Base-by-base conservation (phyloP, 2,888 invertebrate species). In the Morpho achilles region DNA sequence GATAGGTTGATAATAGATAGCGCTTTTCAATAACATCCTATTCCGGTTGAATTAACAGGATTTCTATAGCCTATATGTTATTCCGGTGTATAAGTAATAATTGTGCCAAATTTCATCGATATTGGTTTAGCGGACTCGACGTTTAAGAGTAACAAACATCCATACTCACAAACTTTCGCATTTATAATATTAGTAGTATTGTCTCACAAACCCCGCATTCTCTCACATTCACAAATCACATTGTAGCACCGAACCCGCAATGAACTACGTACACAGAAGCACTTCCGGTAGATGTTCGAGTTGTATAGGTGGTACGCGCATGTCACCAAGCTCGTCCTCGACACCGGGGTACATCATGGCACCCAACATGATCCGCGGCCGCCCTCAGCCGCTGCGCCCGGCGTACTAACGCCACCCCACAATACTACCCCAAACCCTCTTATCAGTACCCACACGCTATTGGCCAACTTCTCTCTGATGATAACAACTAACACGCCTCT, bases 201-300 rank as follows among this genome's bases (percentile, higher is more conserved):
- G 4, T 3, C 32, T 32, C 32, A 32, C 32, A 23, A 43, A 45
- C 44, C 39, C 44, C 32, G 39, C 52, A 52, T 45, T 16, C 52
- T 39, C 45, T 45, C 45, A 45, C 50, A 49, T 46, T 42, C 16
- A 46, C 46, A 51, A 39, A 55, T 10, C 50, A 54, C 58, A 52
- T 43, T 47, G 40, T 52, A 54, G 58, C 58, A 53, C 53, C 52
- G 44, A 53, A 42, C 55, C 56, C 63, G 66, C 65, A 49, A 55
- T 62, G 53, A 41, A 23, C 46, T 53, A 93, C 94, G 92, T 94
- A 94, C 94, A 93, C 82, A 94, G 82, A 73, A 95, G 91, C 87
- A 94, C 93, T 84, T 94, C 94, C 44, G 95, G 95, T 73, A 95
- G 92, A 77, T 94, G 93, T 79, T 94, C 94, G 68, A 95, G 88